phyloP scores from a whole-genome alignment of 2,888 invertebrate genomes.

The Abscondita cerata region DNA sequence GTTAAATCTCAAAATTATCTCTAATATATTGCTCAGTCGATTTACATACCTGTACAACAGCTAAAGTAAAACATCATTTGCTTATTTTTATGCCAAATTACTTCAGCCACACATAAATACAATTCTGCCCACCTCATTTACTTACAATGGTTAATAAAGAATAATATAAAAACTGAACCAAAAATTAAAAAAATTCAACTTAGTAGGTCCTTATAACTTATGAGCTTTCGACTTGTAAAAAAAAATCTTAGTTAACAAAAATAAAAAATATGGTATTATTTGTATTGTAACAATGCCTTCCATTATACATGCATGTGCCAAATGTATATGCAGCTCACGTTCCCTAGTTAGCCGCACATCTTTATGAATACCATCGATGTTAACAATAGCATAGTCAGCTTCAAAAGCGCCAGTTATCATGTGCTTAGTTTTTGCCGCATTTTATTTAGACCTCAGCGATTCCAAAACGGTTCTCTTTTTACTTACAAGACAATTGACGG shows the following conservation, averaged over 20 bases:
- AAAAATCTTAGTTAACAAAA: conserved; percentile 12
- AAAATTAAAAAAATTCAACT: no score
- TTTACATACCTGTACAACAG: no score
- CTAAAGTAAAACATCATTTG: no score
- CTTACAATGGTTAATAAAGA: no score
- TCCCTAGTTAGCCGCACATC: conserved; percentile 54
- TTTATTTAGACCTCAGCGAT: conserved; percentile 41
- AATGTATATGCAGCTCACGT: conserved; percentile 54
- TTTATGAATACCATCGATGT: conserved; percentile 54
- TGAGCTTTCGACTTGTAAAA: conserved; percentile 10
- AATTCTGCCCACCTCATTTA: no score
- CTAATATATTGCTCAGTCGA: no score
- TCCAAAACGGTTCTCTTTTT: conserved; percentile 30
- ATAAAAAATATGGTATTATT: conserved; percentile 54
- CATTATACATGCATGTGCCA: conserved; percentile 53
- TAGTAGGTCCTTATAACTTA: conserved; percentile 13
- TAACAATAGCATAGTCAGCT: conserved; percentile 53
- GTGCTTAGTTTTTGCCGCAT: conserved; percentile 49
- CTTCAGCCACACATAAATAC: no score
- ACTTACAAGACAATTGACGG: not conserved
- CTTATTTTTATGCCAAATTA: no score
- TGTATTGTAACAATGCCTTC: conserved; percentile 54
- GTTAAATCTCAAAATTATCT: no score
- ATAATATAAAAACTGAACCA: no score
- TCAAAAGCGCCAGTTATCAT: conserved; percentile 52